Percentiles rank a stretch among this genome's conserved stretches.
These are phyloP conservation scores for Anisognathus igniventris DNA, from an alignment of 2,797 vertebrate genomes.

Conservation along the genomic window DNA sequence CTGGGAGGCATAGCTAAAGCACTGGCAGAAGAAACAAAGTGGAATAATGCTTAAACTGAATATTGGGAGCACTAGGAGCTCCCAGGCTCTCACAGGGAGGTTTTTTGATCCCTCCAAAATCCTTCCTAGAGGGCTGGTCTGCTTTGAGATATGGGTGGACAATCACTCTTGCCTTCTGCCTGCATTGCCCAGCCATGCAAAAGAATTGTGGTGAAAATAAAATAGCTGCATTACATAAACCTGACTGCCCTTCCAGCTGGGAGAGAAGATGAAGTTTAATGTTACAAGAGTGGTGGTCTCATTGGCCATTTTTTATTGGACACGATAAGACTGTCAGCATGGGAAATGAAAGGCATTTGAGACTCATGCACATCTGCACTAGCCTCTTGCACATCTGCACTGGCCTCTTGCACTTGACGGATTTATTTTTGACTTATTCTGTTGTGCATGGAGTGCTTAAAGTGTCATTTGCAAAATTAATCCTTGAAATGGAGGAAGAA, in stretches of 20 bases:
- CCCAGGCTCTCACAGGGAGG: accelerated
- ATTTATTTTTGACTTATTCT: slow-evolving; percentile 53
- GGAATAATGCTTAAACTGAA: not conserved
- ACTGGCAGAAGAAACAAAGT: not conserved
- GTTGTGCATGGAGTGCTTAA: slow-evolving; percentile 11
- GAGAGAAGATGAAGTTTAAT: not conserved
- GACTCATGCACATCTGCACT: not conserved
- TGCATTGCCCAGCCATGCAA: not conserved
- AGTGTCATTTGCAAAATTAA: slow-evolving; percentile 52
- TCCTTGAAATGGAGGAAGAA: slow-evolving; percentile 19
- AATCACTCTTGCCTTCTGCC: not conserved
- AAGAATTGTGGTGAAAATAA: not conserved
- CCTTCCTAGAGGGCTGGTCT: not conserved
- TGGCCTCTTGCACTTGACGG: slow-evolving; percentile 17
- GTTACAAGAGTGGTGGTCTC: not conserved
- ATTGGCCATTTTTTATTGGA: not conserved
- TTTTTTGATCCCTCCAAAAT: not conserved
- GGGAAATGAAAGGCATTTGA: not conserved
- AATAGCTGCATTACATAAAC: not conserved
- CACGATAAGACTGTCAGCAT: not conserved
- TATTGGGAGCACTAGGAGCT: not conserved
- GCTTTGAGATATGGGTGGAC: not conserved
- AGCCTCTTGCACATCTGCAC: not conserved
- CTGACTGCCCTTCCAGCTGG: not conserved
- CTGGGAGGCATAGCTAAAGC: not conserved